A percentile compares a stretch with the other conserved stretches of the same genome.
Conservation (phyloP, 2,888 invertebrate genomes). For the Apodemia duryi region DNA sequence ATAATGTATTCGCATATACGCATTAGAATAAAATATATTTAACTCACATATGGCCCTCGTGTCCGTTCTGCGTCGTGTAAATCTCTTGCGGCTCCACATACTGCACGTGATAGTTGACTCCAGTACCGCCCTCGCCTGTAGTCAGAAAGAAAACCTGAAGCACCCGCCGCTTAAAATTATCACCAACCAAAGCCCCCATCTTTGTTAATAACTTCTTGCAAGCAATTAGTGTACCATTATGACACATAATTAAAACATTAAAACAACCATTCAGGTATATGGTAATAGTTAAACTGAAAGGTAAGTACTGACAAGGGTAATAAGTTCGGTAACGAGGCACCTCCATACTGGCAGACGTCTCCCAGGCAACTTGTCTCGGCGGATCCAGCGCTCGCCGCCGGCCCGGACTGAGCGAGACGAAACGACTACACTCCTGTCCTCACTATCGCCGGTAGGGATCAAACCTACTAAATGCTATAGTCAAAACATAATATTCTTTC, state of each 20-base stretch:
- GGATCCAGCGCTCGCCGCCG: slow-evolving; percentile 31
- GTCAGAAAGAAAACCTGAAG: slow-evolving; percentile 25
- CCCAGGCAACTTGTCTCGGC: slow-evolving; percentile 67
- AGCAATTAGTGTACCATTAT: not conserved
- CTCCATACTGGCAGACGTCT: slow-evolving; percentile 72
- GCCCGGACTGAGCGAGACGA: slow-evolving; percentile 28
- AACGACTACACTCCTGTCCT: slow-evolving; percentile 40
- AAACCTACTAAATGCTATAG: slow-evolving; percentile 5
- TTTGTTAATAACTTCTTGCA: not conserved
- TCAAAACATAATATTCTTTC: not conserved
- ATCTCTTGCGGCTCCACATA: slow-evolving; percentile 85
- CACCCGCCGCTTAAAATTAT: not conserved
- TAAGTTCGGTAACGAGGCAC: slow-evolving; percentile 73
- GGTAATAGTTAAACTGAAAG: slow-evolving; percentile 23
- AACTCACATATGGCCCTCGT: slow-evolving; percentile 77
- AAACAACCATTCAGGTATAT: slow-evolving; percentile 22
- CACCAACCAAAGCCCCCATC: not conserved
- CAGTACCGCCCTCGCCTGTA: slow-evolving; percentile 79
- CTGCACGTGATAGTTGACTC: slow-evolving; percentile 86
- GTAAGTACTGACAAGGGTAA: slow-evolving; percentile 67
- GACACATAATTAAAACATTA: not conserved
- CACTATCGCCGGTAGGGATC: not conserved
- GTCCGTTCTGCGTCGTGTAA: slow-evolving; percentile 76
- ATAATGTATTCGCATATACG: too few species aligned
- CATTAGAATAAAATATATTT: slow-evolving; percentile 15